These are phyloP conservation scores for Agapornis canus DNA, from an alignment of 2,797 vertebrate species.

Conservation along the genomic window DNA sequence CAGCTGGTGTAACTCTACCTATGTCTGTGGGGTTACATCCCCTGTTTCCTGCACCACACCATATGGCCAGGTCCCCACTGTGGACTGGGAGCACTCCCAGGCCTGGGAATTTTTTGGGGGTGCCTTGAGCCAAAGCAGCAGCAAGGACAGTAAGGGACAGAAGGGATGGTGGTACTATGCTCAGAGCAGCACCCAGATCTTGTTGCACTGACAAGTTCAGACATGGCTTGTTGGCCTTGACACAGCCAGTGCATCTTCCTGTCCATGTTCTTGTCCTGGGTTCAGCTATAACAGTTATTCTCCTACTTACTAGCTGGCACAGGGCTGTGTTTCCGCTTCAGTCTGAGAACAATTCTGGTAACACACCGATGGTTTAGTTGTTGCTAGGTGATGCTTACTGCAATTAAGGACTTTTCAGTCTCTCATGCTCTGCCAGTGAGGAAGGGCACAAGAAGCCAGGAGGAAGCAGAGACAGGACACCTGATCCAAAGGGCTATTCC, in stretches of 20 bases:
- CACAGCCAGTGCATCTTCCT: background rate
- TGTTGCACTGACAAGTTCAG: background rate
- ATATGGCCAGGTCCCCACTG: background rate
- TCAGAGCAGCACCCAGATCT: background rate
- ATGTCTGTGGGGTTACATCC: background rate
- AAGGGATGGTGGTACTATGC: background rate
- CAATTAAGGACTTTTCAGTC: background rate
- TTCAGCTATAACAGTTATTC: background rate
- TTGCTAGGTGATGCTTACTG: background rate
- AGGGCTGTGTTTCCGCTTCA: background rate
- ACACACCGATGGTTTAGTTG: background rate
- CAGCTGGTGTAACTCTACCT: accelerated
- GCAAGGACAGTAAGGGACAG: background rate
- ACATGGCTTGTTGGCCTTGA: background rate
- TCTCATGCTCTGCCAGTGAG: background rate
- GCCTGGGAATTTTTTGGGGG: background rate
- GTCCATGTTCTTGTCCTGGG: background rate
- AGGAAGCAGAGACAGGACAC: background rate
- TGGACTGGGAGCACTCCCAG: background rate
- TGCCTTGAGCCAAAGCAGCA: background rate
- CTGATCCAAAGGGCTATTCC: background rate
- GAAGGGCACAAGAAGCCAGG: background rate
- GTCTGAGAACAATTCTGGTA: background rate
- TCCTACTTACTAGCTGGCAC: background rate
- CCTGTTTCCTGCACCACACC: background rate